Evolutionary conservation across 1,140 invertebrate species (phyloP).

Genomic region (Papilio machaon): DNA sequence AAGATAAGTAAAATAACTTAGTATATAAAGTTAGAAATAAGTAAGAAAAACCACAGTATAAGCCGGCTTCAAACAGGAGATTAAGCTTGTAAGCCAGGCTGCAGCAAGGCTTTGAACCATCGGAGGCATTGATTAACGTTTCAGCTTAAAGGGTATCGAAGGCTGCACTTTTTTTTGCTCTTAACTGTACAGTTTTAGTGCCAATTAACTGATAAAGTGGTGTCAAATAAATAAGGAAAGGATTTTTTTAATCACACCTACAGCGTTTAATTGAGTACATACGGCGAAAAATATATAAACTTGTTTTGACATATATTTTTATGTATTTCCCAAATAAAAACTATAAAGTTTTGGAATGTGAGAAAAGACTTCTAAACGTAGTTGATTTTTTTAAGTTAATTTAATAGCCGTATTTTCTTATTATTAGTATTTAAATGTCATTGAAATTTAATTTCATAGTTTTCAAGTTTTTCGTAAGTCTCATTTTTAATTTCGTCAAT

Average conservation of each 20-base stretch:
- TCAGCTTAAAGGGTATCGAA: conserved; percentile 14
- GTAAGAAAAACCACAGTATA: conserved; percentile 13
- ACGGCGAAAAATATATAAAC: too few relatives aligned
- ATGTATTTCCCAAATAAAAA: too few relatives aligned
- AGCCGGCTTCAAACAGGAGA: conserved; percentile 23
- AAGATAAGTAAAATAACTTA: not conserved
- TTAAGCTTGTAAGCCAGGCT: conserved; percentile 9
- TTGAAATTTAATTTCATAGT: not conserved
- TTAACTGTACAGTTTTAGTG: conserved; percentile 5
- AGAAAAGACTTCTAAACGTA: too few relatives aligned
- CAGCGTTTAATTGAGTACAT: too few relatives aligned
- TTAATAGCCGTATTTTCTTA: too few relatives aligned
- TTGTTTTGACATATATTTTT: too few relatives aligned
- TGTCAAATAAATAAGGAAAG: not conserved
- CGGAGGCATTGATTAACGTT: conserved; percentile 22
- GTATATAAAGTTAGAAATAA: conserved; percentile 7
- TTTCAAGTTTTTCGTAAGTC: too few relatives aligned
- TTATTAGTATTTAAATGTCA: too few relatives aligned
- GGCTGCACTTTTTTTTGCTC: conserved; percentile 1
- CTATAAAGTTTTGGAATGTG: too few relatives aligned
- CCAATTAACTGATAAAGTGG: not conserved
- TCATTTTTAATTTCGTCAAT: too few relatives aligned
- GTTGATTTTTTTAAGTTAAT: too few relatives aligned
- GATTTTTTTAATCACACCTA: not conserved
- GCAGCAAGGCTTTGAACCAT: conserved; percentile 21